A percentile compares a stretch with the other conserved stretches of the same genome.
Conservation (phyloP, 2,888 invertebrate species). For the Drosophila phalerata region DNA sequence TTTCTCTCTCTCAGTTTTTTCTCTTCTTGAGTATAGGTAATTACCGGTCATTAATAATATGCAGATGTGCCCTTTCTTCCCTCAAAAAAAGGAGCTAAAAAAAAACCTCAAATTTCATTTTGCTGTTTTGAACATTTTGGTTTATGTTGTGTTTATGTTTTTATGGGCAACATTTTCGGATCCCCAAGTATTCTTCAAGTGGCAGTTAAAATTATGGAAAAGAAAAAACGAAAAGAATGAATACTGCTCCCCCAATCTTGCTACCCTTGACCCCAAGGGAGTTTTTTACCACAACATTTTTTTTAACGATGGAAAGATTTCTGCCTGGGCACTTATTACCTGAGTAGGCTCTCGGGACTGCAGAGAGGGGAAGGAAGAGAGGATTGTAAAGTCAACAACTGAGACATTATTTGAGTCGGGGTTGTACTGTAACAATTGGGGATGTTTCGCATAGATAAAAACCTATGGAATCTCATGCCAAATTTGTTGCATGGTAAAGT, state of each 20-base stretch:
- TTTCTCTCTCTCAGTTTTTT: not conserved
- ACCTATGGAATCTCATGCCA: slow-evolving; percentile 1
- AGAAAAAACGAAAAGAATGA: slow-evolving; percentile 47
- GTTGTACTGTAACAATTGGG: slow-evolving; percentile 8
- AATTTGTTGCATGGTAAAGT: slow-evolving; percentile 24
- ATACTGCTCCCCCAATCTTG: slow-evolving; percentile 39
- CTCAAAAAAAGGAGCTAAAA: slow-evolving; percentile 10
- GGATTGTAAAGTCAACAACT: not conserved
- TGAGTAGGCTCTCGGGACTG: slow-evolving; percentile 50
- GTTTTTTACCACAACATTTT: slow-evolving; percentile 48
- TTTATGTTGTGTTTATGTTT: slow-evolving; percentile 72
- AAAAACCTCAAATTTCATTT: slow-evolving; percentile 57
- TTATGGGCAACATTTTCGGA: slow-evolving; percentile 69
- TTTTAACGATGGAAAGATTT: slow-evolving; percentile 59
- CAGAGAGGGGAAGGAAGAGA: not conserved
- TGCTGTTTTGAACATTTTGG: slow-evolving; percentile 52
- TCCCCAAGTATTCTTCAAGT: slow-evolving; percentile 65
- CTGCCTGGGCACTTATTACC: slow-evolving; percentile 58
- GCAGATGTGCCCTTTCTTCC: slow-evolving; percentile 64
- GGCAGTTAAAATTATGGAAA: slow-evolving; percentile 65
- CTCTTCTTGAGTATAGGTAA: slow-evolving; percentile 56
- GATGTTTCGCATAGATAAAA: not conserved
- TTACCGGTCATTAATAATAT: slow-evolving; percentile 80
- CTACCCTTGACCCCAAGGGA: slow-evolving; percentile 66
- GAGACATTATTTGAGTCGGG: not conserved